Conservation (phyloP, 2,113 vertebrate genomes). For the Solea solea region DNA sequence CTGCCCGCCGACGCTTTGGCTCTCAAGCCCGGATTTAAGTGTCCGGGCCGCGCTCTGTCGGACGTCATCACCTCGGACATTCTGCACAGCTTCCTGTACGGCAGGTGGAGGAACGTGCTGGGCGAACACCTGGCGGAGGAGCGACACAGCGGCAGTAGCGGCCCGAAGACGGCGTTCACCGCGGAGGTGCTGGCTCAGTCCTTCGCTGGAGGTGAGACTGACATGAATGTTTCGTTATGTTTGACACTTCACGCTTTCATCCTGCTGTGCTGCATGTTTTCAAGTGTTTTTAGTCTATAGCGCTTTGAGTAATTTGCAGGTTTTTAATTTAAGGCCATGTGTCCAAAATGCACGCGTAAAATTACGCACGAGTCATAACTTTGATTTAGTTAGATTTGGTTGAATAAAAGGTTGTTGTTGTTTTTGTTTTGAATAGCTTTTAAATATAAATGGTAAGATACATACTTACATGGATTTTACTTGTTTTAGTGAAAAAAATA, state of each 20-base stretch:
- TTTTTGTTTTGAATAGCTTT: no score
- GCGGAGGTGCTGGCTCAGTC: conserved; percentile 96
- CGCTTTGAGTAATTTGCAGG: no score
- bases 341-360: no score
- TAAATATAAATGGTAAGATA: no score
- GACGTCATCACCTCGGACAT: conserved; percentile 98
- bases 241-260: neutral
- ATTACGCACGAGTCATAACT: no score
- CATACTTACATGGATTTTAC: no score
- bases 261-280: no score
- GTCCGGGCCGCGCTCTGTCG: conserved; percentile 86
- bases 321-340: no score
- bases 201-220: conserved; percentile 90
- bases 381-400: no score
- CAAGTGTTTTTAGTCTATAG: no score
- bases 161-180: conserved; percentile 93
- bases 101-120: conserved; percentile 95
- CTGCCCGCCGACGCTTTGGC: conserved; percentile 90
- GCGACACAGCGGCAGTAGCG: conserved; percentile 74
- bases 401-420: no score
- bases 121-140: conserved; percentile 93
- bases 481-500: no score
- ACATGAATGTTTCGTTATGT: conserved; percentile 1
- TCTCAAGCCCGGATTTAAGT: conserved; percentile 91
- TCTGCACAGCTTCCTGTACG: conserved; percentile 96